phyloP scores from a whole-genome alignment of 1,140 invertebrate species.

The Platyura marginata region DNA sequence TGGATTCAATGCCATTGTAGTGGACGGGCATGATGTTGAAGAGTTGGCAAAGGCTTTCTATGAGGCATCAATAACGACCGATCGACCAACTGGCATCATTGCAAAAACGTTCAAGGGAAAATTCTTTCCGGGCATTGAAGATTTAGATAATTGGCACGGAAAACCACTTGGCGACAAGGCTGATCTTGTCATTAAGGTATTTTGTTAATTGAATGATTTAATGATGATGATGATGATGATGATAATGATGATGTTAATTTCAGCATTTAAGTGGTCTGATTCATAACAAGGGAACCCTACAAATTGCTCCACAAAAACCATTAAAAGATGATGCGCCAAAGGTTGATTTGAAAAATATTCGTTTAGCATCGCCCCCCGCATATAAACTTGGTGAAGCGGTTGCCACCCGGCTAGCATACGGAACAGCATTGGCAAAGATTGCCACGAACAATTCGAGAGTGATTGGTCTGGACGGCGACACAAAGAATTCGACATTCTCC shows the following conservation, averaged over 20 bases:
- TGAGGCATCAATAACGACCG: constrained; percentile 54
- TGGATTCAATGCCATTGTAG: constrained; percentile 79
- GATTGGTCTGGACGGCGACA: constrained; percentile 87
- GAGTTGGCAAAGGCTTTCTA: constrained; percentile 78
- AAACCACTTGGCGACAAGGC: constrained; percentile 78
- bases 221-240: too few relatives aligned
- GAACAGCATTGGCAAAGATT: constrained; percentile 78
- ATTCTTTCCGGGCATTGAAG: constrained; percentile 74
- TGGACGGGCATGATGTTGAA: constrained; percentile 92
- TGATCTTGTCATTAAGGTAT: constrained; percentile 50
- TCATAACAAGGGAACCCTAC: constrained; percentile 36
- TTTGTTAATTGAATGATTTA: too few relatives aligned
- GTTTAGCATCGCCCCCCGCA: constrained; percentile 61
- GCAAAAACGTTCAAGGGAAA: constrained; percentile 95
- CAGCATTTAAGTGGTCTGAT: constrained; percentile 44
- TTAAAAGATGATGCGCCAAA: constrained; percentile 46
- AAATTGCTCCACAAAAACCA: constrained; percentile 41
- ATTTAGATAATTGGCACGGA: constrained; percentile 93
- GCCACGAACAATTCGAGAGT: constrained; percentile 68
- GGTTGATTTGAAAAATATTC: constrained; percentile 55
- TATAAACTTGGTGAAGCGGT: constrained; percentile 70
- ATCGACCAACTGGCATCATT: constrained; percentile 80
- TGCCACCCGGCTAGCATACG: constrained; percentile 89
- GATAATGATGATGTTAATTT: too few relatives aligned
- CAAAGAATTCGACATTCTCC: constrained; percentile 96